A percentile compares a stretch with the other conserved stretches of the same genome.
These are phyloP conservation scores for Hypomecis punctinalis DNA, from an alignment of 2,888 invertebrate species.

Conservation along the genomic window DNA sequence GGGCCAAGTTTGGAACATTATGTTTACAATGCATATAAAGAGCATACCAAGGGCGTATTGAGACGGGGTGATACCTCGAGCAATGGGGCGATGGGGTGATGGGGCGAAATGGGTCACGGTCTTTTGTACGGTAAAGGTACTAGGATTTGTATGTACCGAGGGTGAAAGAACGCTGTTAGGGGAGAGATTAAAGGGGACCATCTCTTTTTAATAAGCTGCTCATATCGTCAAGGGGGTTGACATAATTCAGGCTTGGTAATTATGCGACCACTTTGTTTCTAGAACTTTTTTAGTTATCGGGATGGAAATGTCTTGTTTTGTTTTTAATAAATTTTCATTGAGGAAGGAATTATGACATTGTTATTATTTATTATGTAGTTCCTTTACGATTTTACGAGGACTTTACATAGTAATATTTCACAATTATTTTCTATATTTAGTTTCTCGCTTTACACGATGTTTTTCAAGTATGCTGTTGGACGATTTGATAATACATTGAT, in stretches of 20 bases:
- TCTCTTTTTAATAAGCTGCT: slow-evolving; percentile 29
- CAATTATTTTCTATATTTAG: no score
- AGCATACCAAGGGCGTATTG: slow-evolving; percentile 53
- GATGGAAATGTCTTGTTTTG: no score
- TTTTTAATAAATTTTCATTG: no score
- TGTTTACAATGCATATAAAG: slow-evolving; percentile 27
- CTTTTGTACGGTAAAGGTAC: slow-evolving; percentile 56
- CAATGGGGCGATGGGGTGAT: slow-evolving; percentile 50
- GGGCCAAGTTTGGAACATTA: slow-evolving; percentile 25
- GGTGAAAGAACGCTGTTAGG: slow-evolving; percentile 22
- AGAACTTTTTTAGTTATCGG: not conserved
- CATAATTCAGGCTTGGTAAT: slow-evolving; percentile 7
- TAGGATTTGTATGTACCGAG: slow-evolving; percentile 31
- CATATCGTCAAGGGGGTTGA: slow-evolving; percentile 12
- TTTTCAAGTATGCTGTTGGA: no score
- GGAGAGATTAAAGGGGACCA: slow-evolving; percentile 22
- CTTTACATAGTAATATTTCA: no score
- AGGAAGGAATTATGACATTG: no score
- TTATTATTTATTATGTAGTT: no score
- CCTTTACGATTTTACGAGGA: no score
- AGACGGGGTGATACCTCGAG: slow-evolving; percentile 61
- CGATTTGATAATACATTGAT: no score
- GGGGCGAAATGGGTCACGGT: slow-evolving; percentile 72
- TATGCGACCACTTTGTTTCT: slow-evolving; percentile 4
- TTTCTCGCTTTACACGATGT: no score